Evolutionary conservation across 1,140 invertebrate genomes (phyloP), one percentile per base, ranked within the genome.

Genomic region (Wiebesia pumilae): DNA sequence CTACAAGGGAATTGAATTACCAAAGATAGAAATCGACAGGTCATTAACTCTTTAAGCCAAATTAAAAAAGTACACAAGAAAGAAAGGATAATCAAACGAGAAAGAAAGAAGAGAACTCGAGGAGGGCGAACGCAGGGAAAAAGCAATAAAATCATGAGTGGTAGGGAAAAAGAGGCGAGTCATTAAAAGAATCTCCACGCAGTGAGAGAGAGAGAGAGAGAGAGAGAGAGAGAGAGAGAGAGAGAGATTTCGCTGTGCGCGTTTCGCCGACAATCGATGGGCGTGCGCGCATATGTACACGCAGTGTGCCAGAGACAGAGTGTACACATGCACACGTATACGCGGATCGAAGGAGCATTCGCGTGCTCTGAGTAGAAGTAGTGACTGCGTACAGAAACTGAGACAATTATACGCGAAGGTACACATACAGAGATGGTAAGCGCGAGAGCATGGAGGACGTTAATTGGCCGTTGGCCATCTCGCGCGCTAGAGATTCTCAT

Each of bases 391-490:
- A 54, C 35, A 38, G 38, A 81, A 2, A 47, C 77, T n/a, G 51
- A 19, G 12, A 77, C 27, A 62, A 62, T 24, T 62, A 27, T 27
- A 35, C 27, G 9, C 54, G n/a, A 10, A 58, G 33, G 4, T 9
- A 33, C 38, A 38, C 21, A 65, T 0, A 27, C 62, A 30, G 3
- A 33, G 58, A 12, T 21, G 40, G 38, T 79, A 38, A 78, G 35
- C 62, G 54, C 51, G 51, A 84, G 65, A 71, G 79, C 71, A 43
- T 75, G 84, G 40, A 79, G 81, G 47, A 73, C 54, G 81, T 86
- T 86, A 86, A 86, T 86, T 86, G 85, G 81, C 58, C 81, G 58
- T 58, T 83, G 85, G 78, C 85, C 81, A 86, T 79, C 80, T 82
- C 71, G 30, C 73, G 38, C 80, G 81, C 69, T 83, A 81, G 84